Percentiles rank a stretch among this genome's conserved stretches.
Conservation (phyloP, 2,888 invertebrate species). For the Himalopsyche tibetana region DNA sequence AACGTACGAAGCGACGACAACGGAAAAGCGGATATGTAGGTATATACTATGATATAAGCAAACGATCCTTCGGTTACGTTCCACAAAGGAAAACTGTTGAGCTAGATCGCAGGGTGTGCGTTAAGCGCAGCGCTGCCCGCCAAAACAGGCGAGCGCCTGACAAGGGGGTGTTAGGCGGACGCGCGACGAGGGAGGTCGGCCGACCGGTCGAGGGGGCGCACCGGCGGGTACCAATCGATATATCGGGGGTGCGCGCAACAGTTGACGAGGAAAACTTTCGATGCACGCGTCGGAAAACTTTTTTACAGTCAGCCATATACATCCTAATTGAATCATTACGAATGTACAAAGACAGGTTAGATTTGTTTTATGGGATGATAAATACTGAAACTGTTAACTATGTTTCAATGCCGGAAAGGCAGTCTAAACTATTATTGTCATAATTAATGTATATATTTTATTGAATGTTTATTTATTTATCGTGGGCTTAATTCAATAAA, state of each 20-base stretch:
- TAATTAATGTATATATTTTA: too few species aligned
- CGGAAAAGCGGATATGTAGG: too few species aligned
- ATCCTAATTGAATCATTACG: background rate
- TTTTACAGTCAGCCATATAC: background rate
- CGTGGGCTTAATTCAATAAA: too few species aligned
- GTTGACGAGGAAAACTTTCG: conserved; percentile 14
- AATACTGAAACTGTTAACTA: too few species aligned
- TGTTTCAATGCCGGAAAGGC: too few species aligned
- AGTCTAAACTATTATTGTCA: too few species aligned
- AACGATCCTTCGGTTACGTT: conserved; percentile 1
- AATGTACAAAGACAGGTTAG: too few species aligned
- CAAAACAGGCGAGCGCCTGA: background rate
- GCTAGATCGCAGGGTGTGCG: conserved; percentile 7
- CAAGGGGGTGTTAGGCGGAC: background rate
- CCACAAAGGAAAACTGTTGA: conserved; percentile 42
- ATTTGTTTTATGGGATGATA: too few species aligned
- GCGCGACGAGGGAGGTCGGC: background rate
- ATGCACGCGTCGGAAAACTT: conserved; percentile 16
- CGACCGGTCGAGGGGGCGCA: background rate
- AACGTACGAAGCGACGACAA: too few species aligned
- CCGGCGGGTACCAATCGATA: conserved; percentile 4
- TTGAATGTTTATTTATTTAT: too few species aligned
- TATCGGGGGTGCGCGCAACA: conserved; percentile 40
- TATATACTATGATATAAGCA: too few species aligned
- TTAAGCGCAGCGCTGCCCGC: conserved; percentile 7